Conservation (phyloP, 1,140 invertebrate species). For the Cryptotermes secundus region DNA sequence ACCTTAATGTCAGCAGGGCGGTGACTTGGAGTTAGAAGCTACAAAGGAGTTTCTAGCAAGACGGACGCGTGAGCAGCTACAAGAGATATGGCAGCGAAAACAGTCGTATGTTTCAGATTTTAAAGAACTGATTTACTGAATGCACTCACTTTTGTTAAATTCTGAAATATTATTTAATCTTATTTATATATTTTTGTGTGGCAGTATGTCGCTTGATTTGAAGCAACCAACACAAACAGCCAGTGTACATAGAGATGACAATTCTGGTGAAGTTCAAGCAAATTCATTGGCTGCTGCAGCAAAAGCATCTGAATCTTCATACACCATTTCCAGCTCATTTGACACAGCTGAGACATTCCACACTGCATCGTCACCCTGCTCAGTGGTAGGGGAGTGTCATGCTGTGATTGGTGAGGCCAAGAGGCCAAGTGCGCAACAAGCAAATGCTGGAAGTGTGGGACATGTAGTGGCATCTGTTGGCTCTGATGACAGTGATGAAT, state of each 20-base stretch:
- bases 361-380: conserved; percentile 54
- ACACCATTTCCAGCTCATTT: conserved; percentile 44
- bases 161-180: too few relatives aligned
- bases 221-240: conserved; percentile 42
- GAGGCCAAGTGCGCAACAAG: not conserved
- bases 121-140: too few relatives aligned
- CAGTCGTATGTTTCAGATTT: conserved; percentile 38
- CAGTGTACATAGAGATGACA: not conserved
- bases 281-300: not conserved
- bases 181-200: not conserved
- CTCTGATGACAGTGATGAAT: conserved; percentile 50
- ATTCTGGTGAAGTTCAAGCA: not conserved
- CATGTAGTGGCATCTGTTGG: not conserved
- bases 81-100: conserved; percentile 50
- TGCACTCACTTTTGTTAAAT: too few relatives aligned
- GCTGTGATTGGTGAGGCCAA: not conserved
- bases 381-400: not conserved
- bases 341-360: conserved; percentile 70
- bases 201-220: conserved; percentile 47
- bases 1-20: not conserved
- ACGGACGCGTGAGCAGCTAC: conserved; percentile 53
- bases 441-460: not conserved
- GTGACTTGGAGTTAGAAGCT: conserved; percentile 43
- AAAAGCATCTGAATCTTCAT: conserved; percentile 15
- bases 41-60: conserved; percentile 51